Percentiles rank a stretch among this genome's conserved stretches.
These are phyloP conservation scores for Calliphora vicina DNA, from an alignment of 1,140 invertebrate species.

Conservation along the genomic window DNA sequence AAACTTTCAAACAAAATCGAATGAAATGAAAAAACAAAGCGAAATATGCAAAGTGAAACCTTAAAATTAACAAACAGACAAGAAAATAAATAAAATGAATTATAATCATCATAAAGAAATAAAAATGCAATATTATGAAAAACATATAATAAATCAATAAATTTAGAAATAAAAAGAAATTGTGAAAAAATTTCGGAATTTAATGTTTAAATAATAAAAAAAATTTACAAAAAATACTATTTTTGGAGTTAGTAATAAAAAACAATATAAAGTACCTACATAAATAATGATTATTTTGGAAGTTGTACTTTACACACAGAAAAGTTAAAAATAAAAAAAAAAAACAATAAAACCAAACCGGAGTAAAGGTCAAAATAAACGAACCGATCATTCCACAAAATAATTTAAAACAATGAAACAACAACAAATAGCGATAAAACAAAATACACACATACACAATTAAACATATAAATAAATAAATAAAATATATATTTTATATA, in stretches of 20 bases:
- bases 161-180: too few species aligned
- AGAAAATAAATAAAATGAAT: background rate
- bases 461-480: background rate
- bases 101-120: conserved; percentile 4
- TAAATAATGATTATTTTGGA: background rate
- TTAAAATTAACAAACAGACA: conserved; percentile 2
- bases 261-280: too few species aligned
- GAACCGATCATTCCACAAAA: background rate
- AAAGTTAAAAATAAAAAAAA: background rate
- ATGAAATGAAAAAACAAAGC: background rate
- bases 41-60: conserved; percentile 17
- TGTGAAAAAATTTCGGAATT: too few species aligned
- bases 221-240: too few species aligned
- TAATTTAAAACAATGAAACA: background rate
- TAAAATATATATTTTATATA: background rate
- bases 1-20: background rate
- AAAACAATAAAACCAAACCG: background rate
- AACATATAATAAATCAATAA: background rate
- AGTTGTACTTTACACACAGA: conserved; percentile 6
- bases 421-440: background rate
- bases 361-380: background rate
- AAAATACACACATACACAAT: background rate
- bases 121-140: background rate
- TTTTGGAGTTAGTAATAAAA: too few species aligned
- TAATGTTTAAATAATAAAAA: too few species aligned